Conservation (phyloP, 2,113 vertebrate genomes). For the Corythaixoides concolor region DNA sequence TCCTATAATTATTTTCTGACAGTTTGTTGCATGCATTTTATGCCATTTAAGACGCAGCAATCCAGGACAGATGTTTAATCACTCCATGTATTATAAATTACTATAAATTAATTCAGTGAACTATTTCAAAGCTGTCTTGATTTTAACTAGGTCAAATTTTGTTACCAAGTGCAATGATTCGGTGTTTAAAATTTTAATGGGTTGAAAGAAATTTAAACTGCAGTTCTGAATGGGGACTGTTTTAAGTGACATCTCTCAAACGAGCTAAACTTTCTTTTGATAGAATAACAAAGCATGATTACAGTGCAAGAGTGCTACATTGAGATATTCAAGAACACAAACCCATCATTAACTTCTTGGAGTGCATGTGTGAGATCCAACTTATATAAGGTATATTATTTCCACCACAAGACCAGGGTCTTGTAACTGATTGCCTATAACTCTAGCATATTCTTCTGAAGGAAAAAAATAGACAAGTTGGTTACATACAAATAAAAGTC, state of each 20-base stretch:
- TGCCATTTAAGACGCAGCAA: background rate
- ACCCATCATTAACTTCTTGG: constrained; percentile 80
- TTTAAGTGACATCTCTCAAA: constrained; percentile 1
- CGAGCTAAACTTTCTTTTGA: constrained; percentile 81
- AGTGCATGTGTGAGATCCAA: constrained; percentile 73
- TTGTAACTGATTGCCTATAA: constrained; percentile 78
- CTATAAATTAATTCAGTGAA: constrained; percentile 4
- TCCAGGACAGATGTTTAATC: background rate
- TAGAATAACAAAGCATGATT: constrained; percentile 81
- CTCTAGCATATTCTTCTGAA: constrained; percentile 83
- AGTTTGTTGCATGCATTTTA: background rate
- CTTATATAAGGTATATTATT: constrained; percentile 79
- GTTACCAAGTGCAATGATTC: constrained; percentile 31
- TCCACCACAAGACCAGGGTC: constrained; percentile 80
- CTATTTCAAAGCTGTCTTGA: constrained; percentile 13
- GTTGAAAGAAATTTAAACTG: background rate
- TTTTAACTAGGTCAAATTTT: constrained; percentile 40
- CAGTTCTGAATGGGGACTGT: background rate
- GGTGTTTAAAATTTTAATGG: background rate
- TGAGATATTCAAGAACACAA: constrained; percentile 76
- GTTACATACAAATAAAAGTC: background rate
- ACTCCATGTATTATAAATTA: background rate
- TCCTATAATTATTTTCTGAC: background rate
- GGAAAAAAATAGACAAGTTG: constrained; percentile 38
- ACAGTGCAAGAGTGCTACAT: constrained; percentile 78